phyloP scores from a whole-genome alignment of 2,797 vertebrate genomes.

The Argyrosomus regius region DNA sequence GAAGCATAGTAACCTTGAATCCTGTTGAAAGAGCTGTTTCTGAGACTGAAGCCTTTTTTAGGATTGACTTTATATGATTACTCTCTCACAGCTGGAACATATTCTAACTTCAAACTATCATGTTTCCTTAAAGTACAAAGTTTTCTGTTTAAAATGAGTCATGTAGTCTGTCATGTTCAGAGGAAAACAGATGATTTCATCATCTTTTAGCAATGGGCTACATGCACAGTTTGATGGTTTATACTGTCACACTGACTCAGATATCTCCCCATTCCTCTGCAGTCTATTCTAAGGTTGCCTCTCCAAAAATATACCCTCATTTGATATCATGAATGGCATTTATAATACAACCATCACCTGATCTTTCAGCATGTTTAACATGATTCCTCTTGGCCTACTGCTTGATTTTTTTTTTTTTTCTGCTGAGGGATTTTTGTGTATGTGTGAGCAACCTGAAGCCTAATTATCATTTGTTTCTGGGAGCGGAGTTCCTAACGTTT shows the following conservation, averaged over 20 bases:
- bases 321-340: constrained; percentile 69
- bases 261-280: constrained; percentile 13
- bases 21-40: neutral
- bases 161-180: constrained; percentile 6
- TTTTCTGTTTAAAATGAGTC: constrained; percentile 1
- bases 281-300: constrained; percentile 18
- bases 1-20: neutral
- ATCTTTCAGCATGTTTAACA: constrained; percentile 26
- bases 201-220: neutral
- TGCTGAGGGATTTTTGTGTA: neutral
- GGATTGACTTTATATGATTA: constrained; percentile 5
- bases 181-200: constrained; percentile 22
- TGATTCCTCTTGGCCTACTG: constrained; percentile 1
- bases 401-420: neutral
- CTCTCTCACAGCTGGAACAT: constrained; percentile 3
- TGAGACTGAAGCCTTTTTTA: constrained; percentile 15
- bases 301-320: constrained; percentile 57
- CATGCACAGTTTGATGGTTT: neutral
- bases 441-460: constrained; percentile 2
- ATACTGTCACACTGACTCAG: constrained; percentile 3
- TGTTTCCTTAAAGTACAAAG: neutral
- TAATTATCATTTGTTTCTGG: neutral
- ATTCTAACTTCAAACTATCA: constrained; percentile 34
- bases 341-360: constrained; percentile 41
- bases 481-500: neutral